phyloP scores from a whole-genome alignment of 2,888 invertebrate genomes.

The Sinohyriopsis cumingii region DNA sequence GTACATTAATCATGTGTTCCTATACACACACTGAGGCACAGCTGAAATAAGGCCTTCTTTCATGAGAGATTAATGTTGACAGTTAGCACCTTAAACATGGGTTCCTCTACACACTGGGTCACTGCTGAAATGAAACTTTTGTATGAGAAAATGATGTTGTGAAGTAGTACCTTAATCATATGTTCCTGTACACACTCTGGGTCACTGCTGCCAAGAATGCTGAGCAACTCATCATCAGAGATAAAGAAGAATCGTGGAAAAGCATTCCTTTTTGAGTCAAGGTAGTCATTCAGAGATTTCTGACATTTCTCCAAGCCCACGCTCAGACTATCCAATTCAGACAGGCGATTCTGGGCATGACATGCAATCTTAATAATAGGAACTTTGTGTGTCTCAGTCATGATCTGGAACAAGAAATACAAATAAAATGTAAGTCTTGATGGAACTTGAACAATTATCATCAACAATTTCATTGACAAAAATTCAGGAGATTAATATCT shows the following conservation, averaged over 20 bases:
- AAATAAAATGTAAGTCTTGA: background rate
- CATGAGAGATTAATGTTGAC: background rate
- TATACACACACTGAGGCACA: slow-evolving; percentile 81
- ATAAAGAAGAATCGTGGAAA: slow-evolving; percentile 95
- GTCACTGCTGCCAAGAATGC: slow-evolving; percentile 89
- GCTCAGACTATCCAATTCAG: slow-evolving; percentile 83
- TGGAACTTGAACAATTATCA: background rate
- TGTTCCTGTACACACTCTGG: slow-evolving; percentile 91
- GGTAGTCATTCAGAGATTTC: slow-evolving; percentile 91
- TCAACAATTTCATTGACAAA: background rate
- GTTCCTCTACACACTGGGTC: slow-evolving; percentile 82
- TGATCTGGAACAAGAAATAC: slow-evolving; percentile 77
- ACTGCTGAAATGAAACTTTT: background rate
- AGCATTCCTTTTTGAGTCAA: slow-evolving; percentile 88
- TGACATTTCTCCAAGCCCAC: slow-evolving; percentile 89
- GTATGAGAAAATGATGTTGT: background rate
- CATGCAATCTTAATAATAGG: slow-evolving; percentile 88
- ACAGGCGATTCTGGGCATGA: slow-evolving; percentile 81
- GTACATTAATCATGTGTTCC: slow-evolving; percentile 92
- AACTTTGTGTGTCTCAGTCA: slow-evolving; percentile 87
- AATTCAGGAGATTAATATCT: no score
- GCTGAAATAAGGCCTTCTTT: background rate
- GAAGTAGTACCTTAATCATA: slow-evolving; percentile 84
- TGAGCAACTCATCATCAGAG: slow-evolving; percentile 91
- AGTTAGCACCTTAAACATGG: slow-evolving; percentile 85